Conservation (phyloP, 2,113 vertebrate genomes). For the Panurus biarmicus region DNA sequence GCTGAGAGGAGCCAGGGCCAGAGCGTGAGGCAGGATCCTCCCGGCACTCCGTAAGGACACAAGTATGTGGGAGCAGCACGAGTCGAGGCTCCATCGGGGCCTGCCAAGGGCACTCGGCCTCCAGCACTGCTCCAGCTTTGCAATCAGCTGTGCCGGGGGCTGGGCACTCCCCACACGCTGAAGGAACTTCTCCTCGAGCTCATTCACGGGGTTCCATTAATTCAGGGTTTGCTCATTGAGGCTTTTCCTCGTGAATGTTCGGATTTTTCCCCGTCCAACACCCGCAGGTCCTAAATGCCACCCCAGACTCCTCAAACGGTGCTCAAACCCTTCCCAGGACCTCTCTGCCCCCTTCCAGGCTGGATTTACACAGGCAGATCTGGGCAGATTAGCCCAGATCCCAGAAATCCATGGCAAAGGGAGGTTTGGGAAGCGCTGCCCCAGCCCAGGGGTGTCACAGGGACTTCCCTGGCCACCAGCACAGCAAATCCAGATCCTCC, state of each 20-base stretch:
- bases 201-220: background rate
- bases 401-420: background rate
- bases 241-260: background rate
- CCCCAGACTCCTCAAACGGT: background rate
- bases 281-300: background rate
- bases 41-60: background rate
- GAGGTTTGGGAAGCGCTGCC: background rate
- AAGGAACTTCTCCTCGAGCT: background rate
- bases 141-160: background rate
- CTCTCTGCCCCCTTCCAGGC: background rate
- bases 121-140: background rate
- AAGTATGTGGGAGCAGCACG: background rate
- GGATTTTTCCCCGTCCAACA: background rate
- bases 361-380: background rate
- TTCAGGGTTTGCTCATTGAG: too few relatives aligned
- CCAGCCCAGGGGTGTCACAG: background rate
- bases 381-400: background rate
- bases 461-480: background rate
- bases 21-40: background rate
- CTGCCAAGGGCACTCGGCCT: background rate
- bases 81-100: background rate
- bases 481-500: background rate
- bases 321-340: background rate
- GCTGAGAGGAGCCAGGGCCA: background rate
- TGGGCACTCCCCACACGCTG: background rate